These are phyloP conservation scores for Pteronura brasiliensis DNA, from an alignment of 2,113 vertebrate genomes.

Conservation along the genomic window DNA sequence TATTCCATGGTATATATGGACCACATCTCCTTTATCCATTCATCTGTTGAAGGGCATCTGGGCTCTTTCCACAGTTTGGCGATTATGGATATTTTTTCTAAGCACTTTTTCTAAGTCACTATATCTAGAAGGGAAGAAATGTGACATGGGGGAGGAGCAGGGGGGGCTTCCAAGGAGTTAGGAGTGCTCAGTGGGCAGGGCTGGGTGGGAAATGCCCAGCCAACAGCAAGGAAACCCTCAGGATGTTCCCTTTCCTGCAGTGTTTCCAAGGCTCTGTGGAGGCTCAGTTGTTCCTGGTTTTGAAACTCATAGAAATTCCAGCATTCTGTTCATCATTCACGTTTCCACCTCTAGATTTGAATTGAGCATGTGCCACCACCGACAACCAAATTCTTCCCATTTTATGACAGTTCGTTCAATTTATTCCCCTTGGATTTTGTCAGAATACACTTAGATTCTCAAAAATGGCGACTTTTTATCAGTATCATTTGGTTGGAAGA, in stretches of 20 bases:
- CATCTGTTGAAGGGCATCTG: too few species aligned
- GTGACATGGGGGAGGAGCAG: accelerated
- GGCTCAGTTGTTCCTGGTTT: not conserved
- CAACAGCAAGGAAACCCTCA: too few species aligned
- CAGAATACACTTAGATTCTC: not conserved
- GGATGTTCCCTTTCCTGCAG: not conserved
- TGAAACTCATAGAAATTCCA: not conserved
- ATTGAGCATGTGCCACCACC: not conserved
- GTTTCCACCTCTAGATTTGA: not conserved
- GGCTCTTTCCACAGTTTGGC: too few species aligned
- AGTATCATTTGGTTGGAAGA: not conserved
- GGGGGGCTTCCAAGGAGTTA: accelerated
- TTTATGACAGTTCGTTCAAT: not conserved
- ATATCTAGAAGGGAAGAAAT: not conserved
- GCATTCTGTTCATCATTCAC: accelerated
- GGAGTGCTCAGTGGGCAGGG: too few species aligned
- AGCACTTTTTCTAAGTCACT: too few species aligned
- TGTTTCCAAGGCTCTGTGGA: not conserved
- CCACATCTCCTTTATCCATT: too few species aligned
- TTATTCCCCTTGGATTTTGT: not conserved
- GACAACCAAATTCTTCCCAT: not conserved
- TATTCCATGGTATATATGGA: too few species aligned
- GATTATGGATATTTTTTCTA: too few species aligned
- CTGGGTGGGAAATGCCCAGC: not conserved
- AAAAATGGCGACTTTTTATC: not conserved